phyloP scores from a whole-genome alignment of 2,113 vertebrate species.

The Crotalus helleri region DNA sequence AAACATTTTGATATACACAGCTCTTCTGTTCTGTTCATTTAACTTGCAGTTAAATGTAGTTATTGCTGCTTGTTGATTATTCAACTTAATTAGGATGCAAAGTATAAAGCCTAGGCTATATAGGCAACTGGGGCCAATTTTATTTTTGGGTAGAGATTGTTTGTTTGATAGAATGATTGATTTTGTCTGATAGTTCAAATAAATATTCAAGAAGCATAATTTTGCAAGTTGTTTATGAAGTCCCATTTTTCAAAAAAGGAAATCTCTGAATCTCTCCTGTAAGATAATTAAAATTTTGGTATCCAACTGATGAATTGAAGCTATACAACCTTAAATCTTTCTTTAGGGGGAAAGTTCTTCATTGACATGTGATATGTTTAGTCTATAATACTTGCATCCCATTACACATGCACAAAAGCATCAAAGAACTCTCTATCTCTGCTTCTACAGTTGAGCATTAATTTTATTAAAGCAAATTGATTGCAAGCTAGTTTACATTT shows the following conservation, averaged over 20 bases:
- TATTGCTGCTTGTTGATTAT: background rate
- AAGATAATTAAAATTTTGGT: constrained; percentile 57
- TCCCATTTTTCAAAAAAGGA: constrained; percentile 30
- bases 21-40: constrained; percentile 14
- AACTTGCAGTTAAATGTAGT: constrained; percentile 12
- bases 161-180: constrained; percentile 35
- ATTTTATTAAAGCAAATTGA: constrained; percentile 66
- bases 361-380: constrained; percentile 49
- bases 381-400: constrained; percentile 30
- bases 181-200: constrained; percentile 34
- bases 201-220: constrained; percentile 1
- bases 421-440: constrained; percentile 41
- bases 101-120: constrained; percentile 7
- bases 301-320: constrained; percentile 49
- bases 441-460: constrained; percentile 47
- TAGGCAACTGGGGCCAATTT: constrained; percentile 6
- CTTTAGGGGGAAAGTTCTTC: constrained; percentile 35
- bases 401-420: constrained; percentile 50
- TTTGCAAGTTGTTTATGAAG: constrained; percentile 31
- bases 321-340: constrained; percentile 49
- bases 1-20: background rate
- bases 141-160: constrained; percentile 11
- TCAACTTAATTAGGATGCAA: constrained; percentile 40
- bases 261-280: constrained; percentile 35
- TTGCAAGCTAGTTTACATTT: constrained; percentile 50